Evolutionary conservation across 1,140 invertebrate genomes (phyloP).

Genomic region (Homalodisca vitripennis): DNA sequence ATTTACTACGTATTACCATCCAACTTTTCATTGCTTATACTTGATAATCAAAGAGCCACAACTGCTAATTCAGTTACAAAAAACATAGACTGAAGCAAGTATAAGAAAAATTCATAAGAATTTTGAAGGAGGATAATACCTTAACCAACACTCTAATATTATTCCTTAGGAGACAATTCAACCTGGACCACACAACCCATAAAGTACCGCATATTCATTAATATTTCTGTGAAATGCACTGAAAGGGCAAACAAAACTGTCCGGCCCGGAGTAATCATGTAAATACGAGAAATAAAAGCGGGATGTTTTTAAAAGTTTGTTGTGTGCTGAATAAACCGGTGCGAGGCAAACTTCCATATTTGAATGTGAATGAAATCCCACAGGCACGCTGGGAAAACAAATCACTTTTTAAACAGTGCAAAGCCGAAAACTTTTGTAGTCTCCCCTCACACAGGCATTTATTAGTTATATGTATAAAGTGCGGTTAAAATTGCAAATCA

Average conservation of each 20-base stretch:
- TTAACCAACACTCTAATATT: no score
- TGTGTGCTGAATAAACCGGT: background rate
- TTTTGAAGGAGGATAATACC: no score
- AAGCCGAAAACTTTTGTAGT: background rate
- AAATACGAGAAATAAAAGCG: background rate
- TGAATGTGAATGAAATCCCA: constrained; percentile 17
- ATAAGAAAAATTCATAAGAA: no score
- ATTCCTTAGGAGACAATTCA: no score
- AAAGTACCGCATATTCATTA: no score
- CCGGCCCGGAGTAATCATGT: background rate
- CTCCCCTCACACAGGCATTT: background rate
- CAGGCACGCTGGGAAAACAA: background rate
- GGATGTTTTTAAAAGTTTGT: background rate
- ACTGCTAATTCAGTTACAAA: no score
- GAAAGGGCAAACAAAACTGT: background rate
- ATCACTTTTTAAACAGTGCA: constrained; percentile 14
- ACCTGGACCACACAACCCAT: no score
- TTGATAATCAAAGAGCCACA: no score
- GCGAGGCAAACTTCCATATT: constrained; percentile 5
- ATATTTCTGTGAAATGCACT: background rate
- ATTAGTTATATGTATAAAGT: background rate
- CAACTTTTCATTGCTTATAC: no score
- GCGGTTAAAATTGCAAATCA: no score
- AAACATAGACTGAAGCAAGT: no score
- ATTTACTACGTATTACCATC: no score